Conservation (phyloP, 2,888 invertebrate genomes). For the Pyrocoelia pectoralis region DNA sequence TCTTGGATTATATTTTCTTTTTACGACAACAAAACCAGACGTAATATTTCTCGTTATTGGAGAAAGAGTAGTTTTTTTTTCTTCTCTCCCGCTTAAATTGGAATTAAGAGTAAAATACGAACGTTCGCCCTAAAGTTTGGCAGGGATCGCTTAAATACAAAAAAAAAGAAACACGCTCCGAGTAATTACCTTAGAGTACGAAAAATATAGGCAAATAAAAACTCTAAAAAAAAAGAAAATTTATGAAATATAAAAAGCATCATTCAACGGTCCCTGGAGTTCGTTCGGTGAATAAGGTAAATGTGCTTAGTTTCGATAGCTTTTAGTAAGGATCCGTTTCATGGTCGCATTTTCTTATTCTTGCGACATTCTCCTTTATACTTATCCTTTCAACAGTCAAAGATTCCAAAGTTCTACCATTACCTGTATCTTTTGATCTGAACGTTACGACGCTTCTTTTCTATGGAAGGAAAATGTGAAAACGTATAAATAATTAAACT, state of each 20-base stretch:
- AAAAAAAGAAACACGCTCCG: no score
- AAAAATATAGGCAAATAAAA: constrained; percentile 24
- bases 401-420: constrained; percentile 34
- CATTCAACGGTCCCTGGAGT: constrained; percentile 32
- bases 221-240: constrained; percentile 28
- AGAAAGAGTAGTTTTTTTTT: background rate
- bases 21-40: background rate
- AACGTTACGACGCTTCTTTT: constrained; percentile 26
- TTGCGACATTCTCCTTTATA: constrained; percentile 37
- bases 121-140: no score
- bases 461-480: constrained; percentile 11
- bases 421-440: constrained; percentile 34
- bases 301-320: constrained; percentile 43
- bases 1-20: constrained; percentile 1
- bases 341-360: constrained; percentile 38
- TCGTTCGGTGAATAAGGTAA: constrained; percentile 39
- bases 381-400: constrained; percentile 41
- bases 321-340: constrained; percentile 40
- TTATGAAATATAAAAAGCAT: constrained; percentile 35
- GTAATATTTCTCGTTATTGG: background rate
- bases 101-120: no score
- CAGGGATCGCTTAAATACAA: no score
- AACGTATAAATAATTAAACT: constrained; percentile 26
- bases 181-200: no score
- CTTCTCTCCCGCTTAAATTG: no score